Base-by-base conservation (phyloP, 2,797 vertebrate genomes). In the Melanotaenia nigrans region DNA sequence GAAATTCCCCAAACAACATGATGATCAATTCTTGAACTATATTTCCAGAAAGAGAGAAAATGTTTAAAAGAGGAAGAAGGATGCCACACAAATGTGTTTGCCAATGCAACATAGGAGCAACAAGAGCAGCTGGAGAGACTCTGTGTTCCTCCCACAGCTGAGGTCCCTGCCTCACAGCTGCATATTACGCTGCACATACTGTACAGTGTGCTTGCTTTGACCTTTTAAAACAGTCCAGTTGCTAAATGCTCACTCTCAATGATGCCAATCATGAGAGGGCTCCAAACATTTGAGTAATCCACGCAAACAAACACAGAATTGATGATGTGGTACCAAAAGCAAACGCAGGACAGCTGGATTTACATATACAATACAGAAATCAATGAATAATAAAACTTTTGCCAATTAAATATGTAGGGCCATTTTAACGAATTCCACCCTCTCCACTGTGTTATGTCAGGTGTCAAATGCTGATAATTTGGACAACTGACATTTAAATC, bases 81-180 rank as follows among this genome's bases (percentile, higher is more conserved):
- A 42, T 62, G 73, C 75, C 71, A 68, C 71, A 54, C 58, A 45
- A 38, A 22, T 77, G 71, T 57, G 71, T 80, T 56, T n/a, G 22
- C 49, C 30, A 42, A 73, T 33, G 67, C 65, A 64, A 73, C 38
- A 75, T 58, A 65, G 60, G 59, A 79, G 71, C 73, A 70, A 56
- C 42, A 35, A 74, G 56, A 87, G 78, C 73, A 87, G 78, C 81
- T 78, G 79, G 69, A 86, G 73, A 71, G 71, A 81, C 57, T 53
- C 63, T 58, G 70, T 67, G 71, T 57, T 62, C 62, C 83, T 70
- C 71, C 71, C 64, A 73, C 85, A 80, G 71, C 72, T 83, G 86
- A 85, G 72, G 61, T 83, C 80, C 72, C 66, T 67, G 77, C 82
- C 83, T 85, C 83, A 77, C 72, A 85, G 87, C 81, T 84, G 78